These are phyloP conservation scores for Drosophila merina DNA, from an alignment of 2,888 invertebrate genomes.

Conservation along the genomic window DNA sequence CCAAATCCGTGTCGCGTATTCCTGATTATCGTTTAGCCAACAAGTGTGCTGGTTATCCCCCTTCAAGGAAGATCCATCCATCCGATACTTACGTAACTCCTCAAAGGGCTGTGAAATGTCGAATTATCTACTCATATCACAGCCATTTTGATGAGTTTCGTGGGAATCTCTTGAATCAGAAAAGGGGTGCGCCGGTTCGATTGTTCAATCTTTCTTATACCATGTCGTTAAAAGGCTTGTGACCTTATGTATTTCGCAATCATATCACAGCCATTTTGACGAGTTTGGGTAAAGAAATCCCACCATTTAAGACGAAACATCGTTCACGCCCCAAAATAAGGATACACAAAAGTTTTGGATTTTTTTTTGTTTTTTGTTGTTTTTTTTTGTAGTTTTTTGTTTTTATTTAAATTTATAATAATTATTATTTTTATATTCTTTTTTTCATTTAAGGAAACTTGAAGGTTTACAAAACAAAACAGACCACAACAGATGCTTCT, in stretches of 20 bases:
- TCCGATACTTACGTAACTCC: slow-evolving; percentile 81
- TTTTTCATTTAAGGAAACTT: slow-evolving; percentile 76
- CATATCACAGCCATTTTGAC: slow-evolving; percentile 85
- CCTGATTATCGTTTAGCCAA: slow-evolving; percentile 29
- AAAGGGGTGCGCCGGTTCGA: not conserved
- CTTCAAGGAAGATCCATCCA: not conserved
- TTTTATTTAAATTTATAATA: slow-evolving; percentile 74
- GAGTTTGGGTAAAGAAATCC: slow-evolving; percentile 83
- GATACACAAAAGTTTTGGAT: slow-evolving; percentile 61
- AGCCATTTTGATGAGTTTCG: slow-evolving; percentile 84
- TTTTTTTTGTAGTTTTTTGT: slow-evolving; percentile 64
- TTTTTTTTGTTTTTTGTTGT: slow-evolving; percentile 61
- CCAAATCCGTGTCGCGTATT: slow-evolving; percentile 5
- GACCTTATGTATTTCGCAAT: slow-evolving; percentile 77
- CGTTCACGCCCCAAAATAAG: slow-evolving; percentile 30
- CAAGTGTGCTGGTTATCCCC: slow-evolving; percentile 58
- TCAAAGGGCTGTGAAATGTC: slow-evolving; percentile 84
- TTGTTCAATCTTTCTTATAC: slow-evolving; percentile 75
- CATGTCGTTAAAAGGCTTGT: slow-evolving; percentile 84
- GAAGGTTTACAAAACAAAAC: slow-evolving; percentile 80
- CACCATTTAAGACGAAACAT: slow-evolving; percentile 51
- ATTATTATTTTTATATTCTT: slow-evolving; percentile 57
- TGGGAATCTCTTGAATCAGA: slow-evolving; percentile 49
- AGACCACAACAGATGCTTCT: slow-evolving; percentile 78
- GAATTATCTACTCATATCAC: slow-evolving; percentile 81